A percentile compares a stretch with the other conserved stretches of the same genome.
Conservation (phyloP, 2,797 vertebrate species). For the Botia kubotai region DNA sequence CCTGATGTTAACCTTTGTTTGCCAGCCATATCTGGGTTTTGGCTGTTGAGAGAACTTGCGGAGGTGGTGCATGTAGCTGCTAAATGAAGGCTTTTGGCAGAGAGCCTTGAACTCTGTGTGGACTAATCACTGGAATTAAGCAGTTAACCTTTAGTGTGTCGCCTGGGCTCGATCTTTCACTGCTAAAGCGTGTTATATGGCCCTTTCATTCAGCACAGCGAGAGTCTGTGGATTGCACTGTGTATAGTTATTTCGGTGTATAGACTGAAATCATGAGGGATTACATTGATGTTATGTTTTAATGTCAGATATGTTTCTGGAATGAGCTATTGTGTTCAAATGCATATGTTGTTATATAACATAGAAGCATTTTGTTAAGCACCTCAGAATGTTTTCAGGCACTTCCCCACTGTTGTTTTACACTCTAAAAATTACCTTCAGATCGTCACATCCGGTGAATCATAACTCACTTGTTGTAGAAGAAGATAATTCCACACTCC, state of each 20-base stretch:
- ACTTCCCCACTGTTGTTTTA: neutral
- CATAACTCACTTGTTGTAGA: neutral
- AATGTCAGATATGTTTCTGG: neutral
- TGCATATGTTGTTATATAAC: neutral
- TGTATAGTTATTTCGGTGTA: neutral
- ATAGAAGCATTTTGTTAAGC: neutral
- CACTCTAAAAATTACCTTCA: neutral
- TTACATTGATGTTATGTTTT: neutral
- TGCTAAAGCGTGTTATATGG: slow-evolving; percentile 55
- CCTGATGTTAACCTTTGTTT: slow-evolving; percentile 43
- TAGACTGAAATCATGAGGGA: neutral
- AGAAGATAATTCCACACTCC: neutral
- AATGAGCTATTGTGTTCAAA: neutral
- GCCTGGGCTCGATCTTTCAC: slow-evolving; percentile 61
- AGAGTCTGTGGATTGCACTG: neutral
- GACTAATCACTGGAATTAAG: slow-evolving; percentile 79
- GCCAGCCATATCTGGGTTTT: slow-evolving; percentile 50
- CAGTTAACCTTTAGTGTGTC: slow-evolving; percentile 67
- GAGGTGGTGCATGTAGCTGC: slow-evolving; percentile 72
- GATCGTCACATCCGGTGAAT: neutral
- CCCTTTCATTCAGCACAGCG: slow-evolving; percentile 17
- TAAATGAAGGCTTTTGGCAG: slow-evolving; percentile 73
- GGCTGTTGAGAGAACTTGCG: slow-evolving; percentile 64
- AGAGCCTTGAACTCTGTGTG: slow-evolving; percentile 75
- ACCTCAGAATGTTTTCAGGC: neutral